Conservation (phyloP, 2,113 vertebrate genomes). For the Rhipidura dahli region DNA sequence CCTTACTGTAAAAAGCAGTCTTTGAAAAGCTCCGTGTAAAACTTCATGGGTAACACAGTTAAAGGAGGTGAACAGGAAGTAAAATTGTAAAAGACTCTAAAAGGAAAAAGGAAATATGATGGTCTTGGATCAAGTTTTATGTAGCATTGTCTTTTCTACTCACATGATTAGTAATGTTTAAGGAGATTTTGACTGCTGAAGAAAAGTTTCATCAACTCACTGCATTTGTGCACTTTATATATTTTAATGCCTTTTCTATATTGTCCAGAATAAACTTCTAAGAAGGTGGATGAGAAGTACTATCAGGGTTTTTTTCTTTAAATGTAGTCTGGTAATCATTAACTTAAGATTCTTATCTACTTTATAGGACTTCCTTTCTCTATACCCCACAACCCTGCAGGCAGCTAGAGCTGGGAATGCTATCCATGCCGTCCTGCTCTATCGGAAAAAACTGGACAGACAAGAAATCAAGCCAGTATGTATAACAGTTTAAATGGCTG, state of each 20-base stretch:
- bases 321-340: not conserved
- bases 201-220: not conserved
- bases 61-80: not conserved
- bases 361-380: constrained; percentile 86
- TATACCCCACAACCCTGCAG: constrained; percentile 84
- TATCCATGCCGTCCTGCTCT: constrained; percentile 89
- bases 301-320: not conserved
- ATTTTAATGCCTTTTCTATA: not conserved
- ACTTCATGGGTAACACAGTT: not conserved
- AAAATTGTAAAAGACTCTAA: not conserved
- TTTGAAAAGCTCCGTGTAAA: not conserved
- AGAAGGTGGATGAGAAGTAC: not conserved
- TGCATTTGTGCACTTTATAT: not conserved
- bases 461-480: constrained; percentile 95
- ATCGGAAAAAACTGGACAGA: constrained; percentile 90
- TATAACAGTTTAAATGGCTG: not conserved
- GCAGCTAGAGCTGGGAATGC: constrained; percentile 92
- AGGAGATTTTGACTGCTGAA: not conserved
- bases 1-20: not conserved
- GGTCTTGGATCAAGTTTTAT: not conserved
- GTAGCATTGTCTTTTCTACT: not conserved
- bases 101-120: not conserved
- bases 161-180: not conserved
- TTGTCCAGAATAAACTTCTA: not conserved
- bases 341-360: not conserved